Conservation (phyloP, 1,140 invertebrate species). For the Aphidius ervi region DNA sequence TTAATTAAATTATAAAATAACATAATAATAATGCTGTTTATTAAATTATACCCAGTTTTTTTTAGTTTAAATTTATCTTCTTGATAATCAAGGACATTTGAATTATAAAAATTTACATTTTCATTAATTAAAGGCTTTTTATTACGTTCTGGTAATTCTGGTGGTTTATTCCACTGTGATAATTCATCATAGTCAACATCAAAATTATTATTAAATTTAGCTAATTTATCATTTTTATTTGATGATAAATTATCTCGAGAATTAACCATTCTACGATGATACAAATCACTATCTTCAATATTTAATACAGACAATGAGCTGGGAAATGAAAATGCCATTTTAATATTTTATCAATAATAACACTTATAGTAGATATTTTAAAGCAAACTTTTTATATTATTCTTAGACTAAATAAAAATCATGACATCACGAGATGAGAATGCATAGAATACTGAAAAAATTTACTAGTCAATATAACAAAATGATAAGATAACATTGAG, state of each 20-base stretch:
- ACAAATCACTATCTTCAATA: constrained; percentile 28
- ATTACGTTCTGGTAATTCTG: constrained; percentile 14
- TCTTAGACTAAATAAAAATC: too few species aligned
- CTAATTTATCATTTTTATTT: constrained; percentile 7
- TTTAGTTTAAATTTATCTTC: constrained; percentile 2
- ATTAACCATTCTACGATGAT: constrained; percentile 25
- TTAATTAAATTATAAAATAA: too few species aligned
- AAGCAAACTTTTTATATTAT: too few species aligned
- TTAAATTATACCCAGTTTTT: constrained; percentile 19
- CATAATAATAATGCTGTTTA: not conserved
- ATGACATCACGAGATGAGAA: too few species aligned
- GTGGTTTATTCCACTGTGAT: constrained; percentile 23
- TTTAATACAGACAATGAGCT: constrained; percentile 27
- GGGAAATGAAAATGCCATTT: constrained; percentile 27
- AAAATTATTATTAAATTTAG: not conserved
- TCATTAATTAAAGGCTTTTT: constrained; percentile 17
- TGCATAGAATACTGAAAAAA: too few species aligned
- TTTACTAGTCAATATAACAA: too few species aligned
- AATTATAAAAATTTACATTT: constrained; percentile 18
- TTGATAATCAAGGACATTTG: constrained; percentile 15
- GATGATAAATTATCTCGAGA: constrained; percentile 19
- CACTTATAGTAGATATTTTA: too few species aligned
- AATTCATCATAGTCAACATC: constrained; percentile 28
- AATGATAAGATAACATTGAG: too few species aligned
- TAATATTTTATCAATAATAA: not conserved